Evolutionary conservation across 2,797 vertebrate species (phyloP).

Genomic region (Ibycter americanus): DNA sequence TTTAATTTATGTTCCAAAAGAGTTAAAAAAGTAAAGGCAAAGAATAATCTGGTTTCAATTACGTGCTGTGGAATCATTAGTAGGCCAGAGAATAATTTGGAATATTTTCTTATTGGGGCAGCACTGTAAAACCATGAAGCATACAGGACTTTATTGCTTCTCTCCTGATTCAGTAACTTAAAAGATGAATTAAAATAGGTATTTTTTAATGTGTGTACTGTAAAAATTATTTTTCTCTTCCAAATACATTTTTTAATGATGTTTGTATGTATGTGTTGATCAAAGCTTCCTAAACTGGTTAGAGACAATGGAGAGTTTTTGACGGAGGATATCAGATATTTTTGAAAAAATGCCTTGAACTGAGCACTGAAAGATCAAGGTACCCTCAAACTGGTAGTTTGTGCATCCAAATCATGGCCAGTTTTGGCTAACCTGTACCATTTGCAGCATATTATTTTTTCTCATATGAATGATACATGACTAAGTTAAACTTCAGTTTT

Average conservation of each 20-base stretch:
- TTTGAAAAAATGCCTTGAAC: not conserved
- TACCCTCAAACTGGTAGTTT: not conserved
- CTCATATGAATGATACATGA: not conserved
- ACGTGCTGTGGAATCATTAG: constrained; percentile 55
- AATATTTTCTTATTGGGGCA: constrained; percentile 60
- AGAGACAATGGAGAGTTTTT: not conserved
- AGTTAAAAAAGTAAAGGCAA: not conserved
- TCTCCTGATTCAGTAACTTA: constrained; percentile 13
- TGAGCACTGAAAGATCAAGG: not conserved
- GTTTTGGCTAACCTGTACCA: not conserved
- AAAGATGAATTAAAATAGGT: constrained; percentile 40
- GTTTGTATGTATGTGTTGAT: not conserved
- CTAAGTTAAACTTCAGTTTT: not conserved
- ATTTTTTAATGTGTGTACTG: not conserved
- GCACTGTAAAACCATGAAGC: not conserved
- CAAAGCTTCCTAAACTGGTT: not conserved
- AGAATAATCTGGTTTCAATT: constrained; percentile 73
- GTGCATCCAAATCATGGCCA: not conserved
- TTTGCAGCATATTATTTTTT: not conserved
- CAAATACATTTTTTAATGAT: not conserved
- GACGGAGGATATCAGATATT: not conserved
- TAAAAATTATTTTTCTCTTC: not conserved
- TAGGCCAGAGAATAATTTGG: constrained; percentile 73
- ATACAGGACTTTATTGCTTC: constrained; percentile 54
- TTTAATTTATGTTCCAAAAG: not conserved